Conservation (phyloP, 1,140 invertebrate species). For the Conopomorpha cramerella region DNA sequence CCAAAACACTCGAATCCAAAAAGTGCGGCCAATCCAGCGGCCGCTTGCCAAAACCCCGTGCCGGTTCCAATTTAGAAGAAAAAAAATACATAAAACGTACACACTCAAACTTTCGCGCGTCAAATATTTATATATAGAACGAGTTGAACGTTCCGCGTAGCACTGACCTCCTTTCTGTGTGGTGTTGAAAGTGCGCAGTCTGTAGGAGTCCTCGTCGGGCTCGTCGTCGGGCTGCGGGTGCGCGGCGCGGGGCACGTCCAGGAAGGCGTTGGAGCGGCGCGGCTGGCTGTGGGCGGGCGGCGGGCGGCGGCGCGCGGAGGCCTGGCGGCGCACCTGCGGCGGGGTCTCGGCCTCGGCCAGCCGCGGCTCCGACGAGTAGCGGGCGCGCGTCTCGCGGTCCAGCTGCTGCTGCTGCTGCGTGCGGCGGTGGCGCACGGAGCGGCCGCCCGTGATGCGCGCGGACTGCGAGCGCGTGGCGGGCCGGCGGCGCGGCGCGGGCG, state of each 20-base stretch:
- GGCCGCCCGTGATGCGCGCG: constrained; percentile 70
- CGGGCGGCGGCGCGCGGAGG: constrained; percentile 57
- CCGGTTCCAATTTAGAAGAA: no score
- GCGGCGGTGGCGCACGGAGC: constrained; percentile 61
- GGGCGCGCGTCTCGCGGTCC: constrained; percentile 44
- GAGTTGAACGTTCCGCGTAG: constrained; percentile 43
- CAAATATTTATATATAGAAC: constrained; percentile 27
- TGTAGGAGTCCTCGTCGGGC: constrained; percentile 80
- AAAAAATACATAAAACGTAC: not conserved
- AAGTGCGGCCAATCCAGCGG: no score
- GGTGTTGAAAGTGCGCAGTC: constrained; percentile 86
- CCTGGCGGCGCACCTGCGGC: constrained; percentile 58
- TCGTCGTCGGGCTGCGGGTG: constrained; percentile 59
- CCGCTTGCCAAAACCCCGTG: no score
- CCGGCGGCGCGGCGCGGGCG: constrained; percentile 64
- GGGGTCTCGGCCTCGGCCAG: constrained; percentile 62
- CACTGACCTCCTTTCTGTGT: constrained; percentile 83
- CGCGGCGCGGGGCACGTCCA: constrained; percentile 77
- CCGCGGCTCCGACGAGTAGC: constrained; percentile 65
- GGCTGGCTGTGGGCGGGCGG: constrained; percentile 37
- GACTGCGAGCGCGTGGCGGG: constrained; percentile 77
- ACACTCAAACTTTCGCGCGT: constrained; percentile 23
- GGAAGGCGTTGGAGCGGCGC: constrained; percentile 71
- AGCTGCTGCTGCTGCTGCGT: constrained; percentile 57
- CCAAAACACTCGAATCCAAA: no score